Percentiles rank a stretch among this genome's conserved stretches.
Conservation (phyloP, 2,888 invertebrate genomes). For the Plebejus melissa region DNA sequence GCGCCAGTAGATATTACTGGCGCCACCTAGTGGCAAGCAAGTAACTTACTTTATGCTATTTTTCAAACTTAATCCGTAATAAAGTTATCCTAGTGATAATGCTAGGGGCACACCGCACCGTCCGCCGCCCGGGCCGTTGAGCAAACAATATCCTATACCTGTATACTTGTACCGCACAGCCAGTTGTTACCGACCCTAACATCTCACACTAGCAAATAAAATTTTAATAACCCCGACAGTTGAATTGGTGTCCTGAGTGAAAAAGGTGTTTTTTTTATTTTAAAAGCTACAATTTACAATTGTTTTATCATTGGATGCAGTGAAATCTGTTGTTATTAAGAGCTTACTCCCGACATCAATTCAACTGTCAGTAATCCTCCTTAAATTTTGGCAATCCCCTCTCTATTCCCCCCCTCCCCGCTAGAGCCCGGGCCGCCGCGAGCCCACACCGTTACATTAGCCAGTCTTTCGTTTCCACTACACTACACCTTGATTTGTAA, state of each 20-base stretch:
- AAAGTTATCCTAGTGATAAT: neutral
- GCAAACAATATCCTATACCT: conserved; percentile 7
- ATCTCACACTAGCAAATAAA: neutral
- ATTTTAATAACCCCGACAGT: neutral
- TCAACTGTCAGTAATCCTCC: neutral
- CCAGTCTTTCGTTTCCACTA: conserved; percentile 77
- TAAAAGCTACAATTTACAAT: too few species aligned
- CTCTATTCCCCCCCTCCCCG: neutral
- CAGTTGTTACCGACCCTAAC: neutral
- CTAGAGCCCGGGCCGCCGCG: conserved; percentile 30
- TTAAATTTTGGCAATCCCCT: neutral
- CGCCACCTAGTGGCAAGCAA: neutral
- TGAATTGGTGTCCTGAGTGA: neutral
- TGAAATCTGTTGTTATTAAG: too few species aligned
- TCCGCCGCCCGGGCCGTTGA: conserved; percentile 2
- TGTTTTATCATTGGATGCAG: too few species aligned
- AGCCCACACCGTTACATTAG: conserved; percentile 59
- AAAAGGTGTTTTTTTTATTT: neutral
- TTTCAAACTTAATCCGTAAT: neutral
- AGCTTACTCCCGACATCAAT: neutral
- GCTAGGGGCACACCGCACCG: neutral
- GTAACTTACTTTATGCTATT: neutral
- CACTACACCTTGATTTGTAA: conserved; percentile 40
- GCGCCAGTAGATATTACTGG: too few species aligned
- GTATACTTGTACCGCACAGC: conserved; percentile 1